A percentile compares a stretch with the other conserved stretches of the same genome.
Conservation (phyloP, 2,888 invertebrate species). For the Heliconius ismenius region DNA sequence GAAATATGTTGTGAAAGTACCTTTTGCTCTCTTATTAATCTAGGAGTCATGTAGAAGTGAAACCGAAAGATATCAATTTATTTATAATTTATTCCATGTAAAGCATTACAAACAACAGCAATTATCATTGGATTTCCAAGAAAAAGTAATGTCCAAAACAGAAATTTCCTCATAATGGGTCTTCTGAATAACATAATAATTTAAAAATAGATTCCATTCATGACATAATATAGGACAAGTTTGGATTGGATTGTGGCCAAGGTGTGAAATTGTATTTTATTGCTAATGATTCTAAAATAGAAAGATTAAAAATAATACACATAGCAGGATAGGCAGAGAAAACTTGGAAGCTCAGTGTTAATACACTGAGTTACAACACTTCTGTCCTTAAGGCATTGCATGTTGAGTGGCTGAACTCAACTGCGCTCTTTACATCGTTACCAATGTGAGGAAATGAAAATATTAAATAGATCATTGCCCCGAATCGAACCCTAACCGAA, state of each 20-base stretch:
- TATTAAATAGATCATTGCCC: too few species aligned
- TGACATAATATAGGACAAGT: constrained; percentile 19
- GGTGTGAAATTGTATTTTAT: constrained; percentile 26
- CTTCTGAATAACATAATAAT: neutral
- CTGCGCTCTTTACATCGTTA: too few species aligned
- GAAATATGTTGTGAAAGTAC: too few species aligned
- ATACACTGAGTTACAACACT: too few species aligned
- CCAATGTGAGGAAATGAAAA: too few species aligned
- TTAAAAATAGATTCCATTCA: constrained; percentile 38
- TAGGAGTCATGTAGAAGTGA: neutral
- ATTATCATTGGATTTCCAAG: neutral
- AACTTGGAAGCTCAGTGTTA: too few species aligned
- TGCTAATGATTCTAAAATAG: constrained; percentile 28
- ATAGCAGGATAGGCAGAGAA: too few species aligned
- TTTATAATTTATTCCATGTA: neutral
- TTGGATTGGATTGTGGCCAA: constrained; percentile 42
- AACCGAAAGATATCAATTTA: neutral
- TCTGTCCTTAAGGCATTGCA: too few species aligned
- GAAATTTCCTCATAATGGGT: neutral
- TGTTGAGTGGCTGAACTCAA: too few species aligned
- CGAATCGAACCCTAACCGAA: too few species aligned
- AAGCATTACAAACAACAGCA: neutral
- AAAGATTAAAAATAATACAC: neutral
- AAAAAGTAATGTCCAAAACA: neutral
- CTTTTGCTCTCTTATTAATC: neutral